These are phyloP conservation scores for Salmo trutta DNA, from an alignment of 2,797 vertebrate species.

Conservation along the genomic window DNA sequence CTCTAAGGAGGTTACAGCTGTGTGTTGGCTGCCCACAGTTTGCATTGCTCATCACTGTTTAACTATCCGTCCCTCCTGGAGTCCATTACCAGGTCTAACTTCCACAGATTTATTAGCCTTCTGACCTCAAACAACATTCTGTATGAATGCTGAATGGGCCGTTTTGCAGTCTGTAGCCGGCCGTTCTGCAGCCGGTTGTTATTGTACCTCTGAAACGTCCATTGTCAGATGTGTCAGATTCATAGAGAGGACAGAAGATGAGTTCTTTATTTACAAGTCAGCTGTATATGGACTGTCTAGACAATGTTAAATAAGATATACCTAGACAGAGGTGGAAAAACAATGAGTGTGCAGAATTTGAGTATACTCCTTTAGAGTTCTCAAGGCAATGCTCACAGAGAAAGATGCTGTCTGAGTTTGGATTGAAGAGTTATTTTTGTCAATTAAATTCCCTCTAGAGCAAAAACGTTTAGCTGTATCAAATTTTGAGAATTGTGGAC, in stretches of 20 bases:
- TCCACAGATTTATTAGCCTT: conserved; percentile 71
- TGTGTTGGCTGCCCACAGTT: conserved; percentile 67
- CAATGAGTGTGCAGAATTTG: not conserved
- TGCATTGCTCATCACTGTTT: conserved; percentile 76
- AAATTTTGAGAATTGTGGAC: not conserved
- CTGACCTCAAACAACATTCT: conserved; percentile 61
- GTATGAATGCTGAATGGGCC: conserved; percentile 51
- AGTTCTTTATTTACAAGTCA: conserved; percentile 42
- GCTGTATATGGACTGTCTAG: conserved; percentile 25
- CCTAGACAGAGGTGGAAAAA: not conserved
- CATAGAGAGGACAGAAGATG: conserved; percentile 21
- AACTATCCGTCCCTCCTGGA: conserved; percentile 72
- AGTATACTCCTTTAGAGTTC: not conserved
- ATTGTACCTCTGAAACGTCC: conserved; percentile 17
- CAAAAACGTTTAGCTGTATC: not conserved
- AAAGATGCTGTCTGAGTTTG: not conserved
- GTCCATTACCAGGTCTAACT: conserved; percentile 71
- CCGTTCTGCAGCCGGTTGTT: not conserved
- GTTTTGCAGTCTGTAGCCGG: conserved; percentile 27
- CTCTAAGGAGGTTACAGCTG: conserved; percentile 72
- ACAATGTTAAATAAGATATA: conserved; percentile 11
- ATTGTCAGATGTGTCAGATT: conserved; percentile 10
- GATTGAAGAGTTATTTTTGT: not conserved
- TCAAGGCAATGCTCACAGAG: not conserved
- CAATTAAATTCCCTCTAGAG: not conserved